Conservation (phyloP, 2,797 vertebrate species). For the Podarcis lilfordi region DNA sequence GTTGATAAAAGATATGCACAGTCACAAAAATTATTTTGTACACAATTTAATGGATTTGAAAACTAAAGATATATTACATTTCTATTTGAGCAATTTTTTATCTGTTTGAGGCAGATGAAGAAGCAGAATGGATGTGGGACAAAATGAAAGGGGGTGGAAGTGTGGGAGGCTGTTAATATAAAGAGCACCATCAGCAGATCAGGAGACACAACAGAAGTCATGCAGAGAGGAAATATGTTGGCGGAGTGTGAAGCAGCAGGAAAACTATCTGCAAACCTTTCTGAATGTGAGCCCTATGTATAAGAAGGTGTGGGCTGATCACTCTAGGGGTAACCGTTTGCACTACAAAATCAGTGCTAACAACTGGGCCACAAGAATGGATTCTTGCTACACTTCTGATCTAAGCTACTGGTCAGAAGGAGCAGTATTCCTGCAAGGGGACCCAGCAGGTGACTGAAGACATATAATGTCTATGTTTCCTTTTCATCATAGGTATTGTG, state of each 20-base stretch:
- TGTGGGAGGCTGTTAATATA: too few species aligned
- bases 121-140: neutral
- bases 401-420: neutral
- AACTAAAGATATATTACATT: neutral
- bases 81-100: neutral
- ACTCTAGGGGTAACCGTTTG: neutral
- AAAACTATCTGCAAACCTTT: neutral
- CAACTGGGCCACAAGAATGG: neutral
- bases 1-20: neutral
- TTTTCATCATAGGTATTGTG: neutral
- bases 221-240: neutral
- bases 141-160: neutral
- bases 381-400: neutral
- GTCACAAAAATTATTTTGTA: accelerated
- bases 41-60: neutral
- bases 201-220: neutral
- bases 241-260: too few species aligned
- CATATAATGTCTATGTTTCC: neutral
- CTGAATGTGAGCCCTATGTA: neutral
- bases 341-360: neutral
- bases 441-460: neutral
- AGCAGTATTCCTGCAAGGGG: neutral
- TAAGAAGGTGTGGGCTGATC: neutral
- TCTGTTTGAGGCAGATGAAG: neutral
- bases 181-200: neutral